Evolutionary conservation across 1,140 invertebrate species (phyloP), one percentile per base, ranked within the genome.

Genomic region (Drosophila pachea): DNA sequence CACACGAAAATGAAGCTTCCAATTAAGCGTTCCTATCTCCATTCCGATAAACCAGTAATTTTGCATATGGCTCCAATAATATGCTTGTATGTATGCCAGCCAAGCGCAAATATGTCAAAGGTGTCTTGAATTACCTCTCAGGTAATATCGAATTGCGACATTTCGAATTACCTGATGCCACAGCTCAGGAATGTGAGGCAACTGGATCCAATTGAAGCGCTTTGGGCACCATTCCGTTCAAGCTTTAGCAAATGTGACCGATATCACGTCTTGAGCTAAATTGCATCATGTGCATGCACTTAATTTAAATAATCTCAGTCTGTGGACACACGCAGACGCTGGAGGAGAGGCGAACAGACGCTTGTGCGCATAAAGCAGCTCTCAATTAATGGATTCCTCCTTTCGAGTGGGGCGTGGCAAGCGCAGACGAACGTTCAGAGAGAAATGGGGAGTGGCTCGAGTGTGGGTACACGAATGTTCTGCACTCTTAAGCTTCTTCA

Each of bases 261-360:
- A 47, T 38, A 47, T 14, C 22, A 22, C 22, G 1, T 22, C 22
- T 8, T 22, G n/a, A 22, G 16, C 16, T n/a, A n/a, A 36, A 52
- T 16, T 49, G 14, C 59, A 9, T 43, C 52, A 63, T 62, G 63
- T 68, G 52, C 66, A 68, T 40, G 36, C 66, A 50, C 63, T 68
- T 68, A 63, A 63, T 68, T 63, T 55, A 68, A 68, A 63, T 68
- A 68, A 68, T 68, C 63, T 40, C 54, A 68, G 47, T 3, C 40
- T 43, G 40, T 22, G 22, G 1, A 22, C 22, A 1, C n/a, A 43
- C 5, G 40, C 47, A 62, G 65, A 22, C 58, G 35, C 48, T 52
- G 38, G 22, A 22, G 22, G 22, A 22, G 22, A 22, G 22, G 3
- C 11, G 47, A 36, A 47, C 9, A 43, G 38, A 63, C 47, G 43